Percentiles rank a stretch among this genome's conserved stretches.
Evolutionary conservation across 1,140 invertebrate species (phyloP).

Genomic region (Polypedilum vanderplanki): DNA sequence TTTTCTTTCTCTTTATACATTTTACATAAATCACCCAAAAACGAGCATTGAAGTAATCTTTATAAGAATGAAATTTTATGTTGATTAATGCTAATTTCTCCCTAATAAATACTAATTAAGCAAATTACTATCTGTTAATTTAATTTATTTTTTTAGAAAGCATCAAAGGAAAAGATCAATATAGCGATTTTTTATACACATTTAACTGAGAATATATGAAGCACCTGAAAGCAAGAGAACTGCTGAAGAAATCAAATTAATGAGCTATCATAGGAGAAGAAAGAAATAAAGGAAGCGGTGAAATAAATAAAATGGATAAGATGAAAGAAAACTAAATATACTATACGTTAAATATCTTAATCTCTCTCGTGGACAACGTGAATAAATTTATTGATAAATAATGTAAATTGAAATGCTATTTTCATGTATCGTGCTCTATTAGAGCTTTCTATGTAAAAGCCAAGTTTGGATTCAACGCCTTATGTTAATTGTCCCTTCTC

Average conservation of each 20-base stretch:
- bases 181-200: too few species aligned
- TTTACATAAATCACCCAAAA: too few species aligned
- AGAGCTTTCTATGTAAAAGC: too few species aligned
- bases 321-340: too few species aligned
- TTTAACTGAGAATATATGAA: not conserved
- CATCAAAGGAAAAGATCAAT: too few species aligned
- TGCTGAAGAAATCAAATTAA: too few species aligned
- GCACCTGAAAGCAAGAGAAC: not conserved
- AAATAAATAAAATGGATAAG: too few species aligned
- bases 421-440: not conserved
- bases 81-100: constrained; percentile 7
- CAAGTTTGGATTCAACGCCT: too few species aligned
- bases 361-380: not conserved
- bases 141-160: not conserved
- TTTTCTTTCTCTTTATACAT: too few species aligned
- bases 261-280: too few species aligned
- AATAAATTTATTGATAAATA: not conserved
- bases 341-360: constrained; percentile 7
- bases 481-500: too few species aligned
- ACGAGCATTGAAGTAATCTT: not conserved
- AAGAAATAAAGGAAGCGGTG: too few species aligned
- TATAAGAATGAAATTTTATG: not conserved
- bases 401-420: constrained; percentile 12
- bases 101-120: not conserved
- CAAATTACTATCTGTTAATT: constrained; percentile 1